A percentile compares a stretch with the other conserved stretches of the same genome.
phyloP scores from a whole-genome alignment of 2,888 invertebrate species.

The Globia sparganii region DNA sequence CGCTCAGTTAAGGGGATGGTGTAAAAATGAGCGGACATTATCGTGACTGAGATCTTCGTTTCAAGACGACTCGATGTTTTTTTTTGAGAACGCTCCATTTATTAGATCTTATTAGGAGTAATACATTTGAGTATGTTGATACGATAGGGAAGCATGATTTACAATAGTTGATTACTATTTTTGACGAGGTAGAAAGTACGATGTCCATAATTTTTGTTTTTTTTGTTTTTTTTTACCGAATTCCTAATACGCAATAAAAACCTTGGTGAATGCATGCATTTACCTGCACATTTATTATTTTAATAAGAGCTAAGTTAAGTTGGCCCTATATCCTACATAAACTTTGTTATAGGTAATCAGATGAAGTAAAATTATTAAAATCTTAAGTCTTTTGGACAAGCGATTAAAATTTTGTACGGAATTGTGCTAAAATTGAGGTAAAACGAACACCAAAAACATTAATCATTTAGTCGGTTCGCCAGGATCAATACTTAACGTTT shows the following conservation, averaged over 20 bases:
- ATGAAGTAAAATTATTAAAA: not conserved
- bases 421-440: not conserved
- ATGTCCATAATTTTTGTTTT: no score
- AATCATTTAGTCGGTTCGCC: conserved; percentile 1
- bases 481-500: conserved; percentile 51
- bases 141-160: not conserved
- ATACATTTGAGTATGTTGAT: not conserved
- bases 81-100: conserved; percentile 37
- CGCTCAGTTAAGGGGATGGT: conserved; percentile 55
- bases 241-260: no score
- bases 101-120: conserved; percentile 24
- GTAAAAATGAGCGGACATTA: conserved; percentile 65
- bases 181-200: not conserved
- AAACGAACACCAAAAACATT: conserved; percentile 18
- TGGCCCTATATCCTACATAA: not conserved
- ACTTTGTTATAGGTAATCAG: not conserved
- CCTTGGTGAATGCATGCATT: not conserved
- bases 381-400: not conserved
- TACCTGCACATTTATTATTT: not conserved
- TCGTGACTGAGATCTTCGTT: conserved; percentile 44
- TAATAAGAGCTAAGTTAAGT: not conserved
- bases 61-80: conserved; percentile 43
- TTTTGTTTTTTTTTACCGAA: not conserved
- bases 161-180: not conserved
- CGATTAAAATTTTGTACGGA: not conserved